Evolutionary conservation across 2,113 vertebrate genomes (phyloP), one percentile per base, ranked within the genome.

Genomic region (Pelmatolapia mariae): DNA sequence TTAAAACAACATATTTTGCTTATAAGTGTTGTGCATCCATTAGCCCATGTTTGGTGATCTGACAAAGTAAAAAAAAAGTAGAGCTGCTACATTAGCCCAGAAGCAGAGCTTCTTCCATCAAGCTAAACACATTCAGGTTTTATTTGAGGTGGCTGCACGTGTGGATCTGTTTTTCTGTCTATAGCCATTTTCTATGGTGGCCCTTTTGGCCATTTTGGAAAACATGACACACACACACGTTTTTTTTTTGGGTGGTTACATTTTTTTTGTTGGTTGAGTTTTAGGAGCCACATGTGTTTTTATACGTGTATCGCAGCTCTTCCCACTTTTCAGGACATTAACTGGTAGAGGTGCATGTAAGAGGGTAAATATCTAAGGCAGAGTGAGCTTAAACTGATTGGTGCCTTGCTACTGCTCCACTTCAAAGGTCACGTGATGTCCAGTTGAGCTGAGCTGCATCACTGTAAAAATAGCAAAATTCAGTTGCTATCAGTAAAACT

Each of bases 141-240:
- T 78, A 76, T 50, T 47, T 78, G 71, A 31, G 24, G 16, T 8
- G 71, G 71, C 71, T 18, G 43, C 43, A 78, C 1, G 4, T 78
- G 71, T 31, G 71, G 43, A 78, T 78, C 43, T 31, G 16, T 78
- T 78, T 78, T 18, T 76, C 10, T 50, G 71, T 47, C 4, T 19
- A 29, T 43, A 11, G 0, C 6, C 40, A 76, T 29, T 29, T 76
- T 50, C 43, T 50, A 19, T 7, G 2, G 15, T 50, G 43, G 40
- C 22, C 68, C 9, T 1, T 63, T 68, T 15, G 63, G 7, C 43
- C 3, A 10, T 66, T 66, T 71, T 43, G 66, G 36, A 6, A 43
- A 4, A 71, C 1, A 5, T 15, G n/a, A 43, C 4, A 18, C 29
- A 19, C 29, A 61, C 15, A 33, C 57, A 10, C 0, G 2, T 1